These are phyloP conservation scores for Hesperia comma DNA, from an alignment of 2,888 invertebrate genomes.

Conservation along the genomic window DNA sequence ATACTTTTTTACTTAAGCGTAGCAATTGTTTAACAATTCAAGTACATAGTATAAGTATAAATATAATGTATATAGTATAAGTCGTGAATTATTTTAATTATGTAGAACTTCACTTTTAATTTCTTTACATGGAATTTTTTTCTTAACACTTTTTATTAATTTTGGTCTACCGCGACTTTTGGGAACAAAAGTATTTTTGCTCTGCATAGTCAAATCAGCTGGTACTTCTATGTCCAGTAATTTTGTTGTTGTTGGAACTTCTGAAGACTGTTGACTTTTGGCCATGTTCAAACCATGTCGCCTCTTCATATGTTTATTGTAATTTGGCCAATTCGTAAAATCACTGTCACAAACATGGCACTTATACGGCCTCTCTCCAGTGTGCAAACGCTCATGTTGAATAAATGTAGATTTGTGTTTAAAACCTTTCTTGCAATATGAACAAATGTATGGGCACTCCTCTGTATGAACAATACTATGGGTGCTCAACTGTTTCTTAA, in stretches of 20 bases:
- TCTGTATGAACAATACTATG: conserved; percentile 89
- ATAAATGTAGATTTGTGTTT: conserved; percentile 87
- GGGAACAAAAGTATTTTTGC: not conserved
- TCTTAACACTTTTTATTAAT: not conserved
- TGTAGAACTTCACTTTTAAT: not conserved
- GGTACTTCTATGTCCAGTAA: not conserved
- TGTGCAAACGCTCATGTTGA: conserved; percentile 87
- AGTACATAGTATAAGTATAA: not conserved
- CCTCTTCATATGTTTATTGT: conserved; percentile 91
- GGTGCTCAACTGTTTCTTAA: conserved; percentile 75
- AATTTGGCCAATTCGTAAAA: conserved; percentile 91
- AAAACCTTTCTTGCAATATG: conserved; percentile 87
- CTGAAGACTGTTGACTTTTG: conserved; percentile 45
- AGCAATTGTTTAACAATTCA: too few relatives aligned
- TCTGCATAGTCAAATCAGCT: not conserved
- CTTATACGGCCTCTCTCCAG: conserved; percentile 87
- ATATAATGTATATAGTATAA: too few relatives aligned
- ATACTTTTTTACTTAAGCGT: too few relatives aligned
- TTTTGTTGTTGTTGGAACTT: not conserved
- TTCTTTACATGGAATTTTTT: not conserved
- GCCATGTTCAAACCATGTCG: conserved; percentile 83
- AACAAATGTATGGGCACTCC: conserved; percentile 87
- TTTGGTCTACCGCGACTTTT: not conserved
- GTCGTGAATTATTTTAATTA: too few relatives aligned
- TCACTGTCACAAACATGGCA: conserved; percentile 86